A percentile compares a stretch with the other conserved stretches of the same genome.
phyloP scores from a whole-genome alignment of 92 coral and sea anemone genomes.

The Umimayanthus kanabou region DNA sequence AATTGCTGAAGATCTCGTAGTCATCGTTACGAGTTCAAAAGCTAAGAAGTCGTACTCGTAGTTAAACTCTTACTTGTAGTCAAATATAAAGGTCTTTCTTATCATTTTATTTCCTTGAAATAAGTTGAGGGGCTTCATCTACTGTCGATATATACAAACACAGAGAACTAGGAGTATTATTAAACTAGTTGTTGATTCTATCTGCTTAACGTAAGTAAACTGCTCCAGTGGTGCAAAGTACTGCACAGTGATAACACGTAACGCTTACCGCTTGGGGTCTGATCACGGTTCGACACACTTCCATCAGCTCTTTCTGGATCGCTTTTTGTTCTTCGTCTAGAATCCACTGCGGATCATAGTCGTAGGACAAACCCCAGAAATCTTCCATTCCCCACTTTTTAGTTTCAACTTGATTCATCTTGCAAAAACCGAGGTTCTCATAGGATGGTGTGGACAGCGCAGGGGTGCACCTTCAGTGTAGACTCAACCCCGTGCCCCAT shows the following conservation, averaged over 20 bases:
- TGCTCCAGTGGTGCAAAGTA: background rate
- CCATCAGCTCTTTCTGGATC: slow-evolving; percentile 19
- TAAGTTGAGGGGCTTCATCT: no score
- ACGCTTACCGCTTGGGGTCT: slow-evolving; percentile 26
- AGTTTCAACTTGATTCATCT: slow-evolving; percentile 15
- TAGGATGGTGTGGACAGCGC: background rate
- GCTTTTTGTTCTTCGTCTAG: slow-evolving; percentile 29
- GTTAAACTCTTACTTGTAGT: no score
- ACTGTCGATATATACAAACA: background rate
- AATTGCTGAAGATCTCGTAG: no score
- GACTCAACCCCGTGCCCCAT: background rate
- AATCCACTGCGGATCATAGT: slow-evolving; percentile 36
- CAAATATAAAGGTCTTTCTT: no score
- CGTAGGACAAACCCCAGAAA: slow-evolving; percentile 38
- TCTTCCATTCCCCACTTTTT: slow-evolving; percentile 22
- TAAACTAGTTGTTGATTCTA: background rate
- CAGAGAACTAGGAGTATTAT: background rate
- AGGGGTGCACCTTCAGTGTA: background rate
- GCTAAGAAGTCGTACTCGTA: no score
- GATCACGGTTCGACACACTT: slow-evolving; percentile 22
- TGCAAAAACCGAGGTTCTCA: background rate
- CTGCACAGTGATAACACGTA: no score
- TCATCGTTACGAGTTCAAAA: no score
- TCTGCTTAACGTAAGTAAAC: background rate
- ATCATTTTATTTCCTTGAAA: no score